A percentile compares a stretch with the other conserved stretches of the same genome.
Evolutionary conservation across 2,888 invertebrate genomes (phyloP).

Genomic region (Sphaerophoria rueppellii): DNA sequence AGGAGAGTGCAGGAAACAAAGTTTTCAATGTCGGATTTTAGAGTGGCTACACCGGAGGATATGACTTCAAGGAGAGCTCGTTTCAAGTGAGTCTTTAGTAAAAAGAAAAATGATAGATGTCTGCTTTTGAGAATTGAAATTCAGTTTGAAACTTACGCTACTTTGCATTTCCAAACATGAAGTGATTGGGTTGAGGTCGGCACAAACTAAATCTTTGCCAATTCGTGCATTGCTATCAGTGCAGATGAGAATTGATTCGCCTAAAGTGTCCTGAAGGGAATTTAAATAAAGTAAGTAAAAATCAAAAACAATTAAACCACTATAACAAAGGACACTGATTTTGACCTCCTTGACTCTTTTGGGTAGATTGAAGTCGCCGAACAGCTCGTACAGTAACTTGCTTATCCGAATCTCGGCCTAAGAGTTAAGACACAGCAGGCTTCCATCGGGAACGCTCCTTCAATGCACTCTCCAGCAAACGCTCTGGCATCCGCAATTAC

Average conservation of each 20-base stretch:
- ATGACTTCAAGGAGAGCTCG: conserved; percentile 91
- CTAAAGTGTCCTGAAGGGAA: conserved; percentile 83
- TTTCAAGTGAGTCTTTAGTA: conserved; percentile 84
- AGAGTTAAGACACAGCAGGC: too few relatives aligned
- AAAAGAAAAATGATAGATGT: not conserved
- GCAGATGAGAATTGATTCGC: conserved; percentile 96
- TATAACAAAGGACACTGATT: too few relatives aligned
- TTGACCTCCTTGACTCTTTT: too few relatives aligned
- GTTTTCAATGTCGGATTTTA: conserved; percentile 87
- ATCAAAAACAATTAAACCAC: not conserved
- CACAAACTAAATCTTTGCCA: conserved; percentile 88
- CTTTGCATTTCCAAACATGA: conserved; percentile 91
- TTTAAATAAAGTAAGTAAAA: conserved; percentile 75
- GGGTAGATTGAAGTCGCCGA: too few relatives aligned
- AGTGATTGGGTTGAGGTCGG: conserved; percentile 87
- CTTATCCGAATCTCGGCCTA: too few relatives aligned
- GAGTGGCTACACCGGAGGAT: conserved; percentile 91
- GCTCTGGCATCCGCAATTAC: too few relatives aligned
- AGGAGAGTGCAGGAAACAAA: conserved; percentile 92
- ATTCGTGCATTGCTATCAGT: conserved; percentile 88
- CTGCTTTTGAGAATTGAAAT: not conserved
- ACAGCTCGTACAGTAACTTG: too few relatives aligned
- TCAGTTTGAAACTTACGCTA: conserved; percentile 76
- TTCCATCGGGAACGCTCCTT: too few relatives aligned
- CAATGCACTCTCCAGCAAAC: too few relatives aligned